Base-by-base conservation (phyloP, 2,113 vertebrate species). In the Callospermophilus lateralis region DNA sequence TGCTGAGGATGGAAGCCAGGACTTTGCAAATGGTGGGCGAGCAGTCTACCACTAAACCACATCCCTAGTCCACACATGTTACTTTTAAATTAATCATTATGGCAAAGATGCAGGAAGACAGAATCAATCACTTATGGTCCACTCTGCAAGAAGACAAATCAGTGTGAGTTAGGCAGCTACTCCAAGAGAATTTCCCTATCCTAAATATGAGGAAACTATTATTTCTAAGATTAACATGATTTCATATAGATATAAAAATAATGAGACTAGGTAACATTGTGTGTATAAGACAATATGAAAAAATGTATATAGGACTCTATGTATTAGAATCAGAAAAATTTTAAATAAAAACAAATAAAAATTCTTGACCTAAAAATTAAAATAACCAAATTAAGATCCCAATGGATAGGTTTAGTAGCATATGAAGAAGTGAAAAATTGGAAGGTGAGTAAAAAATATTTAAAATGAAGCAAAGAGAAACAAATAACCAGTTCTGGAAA, bases 81-180 rank as follows among this genome's bases (percentile, higher is more conserved):
- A 51, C 45, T 93, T 87, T 84, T 37, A 95, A 89, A 96, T 65
- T 85, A 32, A 94, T 79, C 80, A 87, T 94, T 51, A 58, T 48
- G 61, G 63, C 20, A 79, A 88, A 53, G 39, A 76, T 37, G 37
- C 6, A 76, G 24, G 42, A 85, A 24, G 30, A 63, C 19, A 76
- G 55, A 84, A 84, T 37, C 34, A 86, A 86, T 90, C 77, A 91
- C 32, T 78, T 73, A 53, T 30, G 80, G 16, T 68, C 26, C 74
- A 74, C 67, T 45, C 34, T 70, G 22, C 51, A 51, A 80, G n/a
- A 96, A 63, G 37, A 84, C 45, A 45, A 83, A 90, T 73, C 48
- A 51, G 16, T 92, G 3, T 58, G 42, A 96, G 9, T n/a, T 32
- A 72, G 16, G 9, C 2, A 77, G 55, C 51, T 90, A n/a, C 9